Base-by-base conservation (phyloP, 2,113 vertebrate species). In the Larimichthys crocea region DNA sequence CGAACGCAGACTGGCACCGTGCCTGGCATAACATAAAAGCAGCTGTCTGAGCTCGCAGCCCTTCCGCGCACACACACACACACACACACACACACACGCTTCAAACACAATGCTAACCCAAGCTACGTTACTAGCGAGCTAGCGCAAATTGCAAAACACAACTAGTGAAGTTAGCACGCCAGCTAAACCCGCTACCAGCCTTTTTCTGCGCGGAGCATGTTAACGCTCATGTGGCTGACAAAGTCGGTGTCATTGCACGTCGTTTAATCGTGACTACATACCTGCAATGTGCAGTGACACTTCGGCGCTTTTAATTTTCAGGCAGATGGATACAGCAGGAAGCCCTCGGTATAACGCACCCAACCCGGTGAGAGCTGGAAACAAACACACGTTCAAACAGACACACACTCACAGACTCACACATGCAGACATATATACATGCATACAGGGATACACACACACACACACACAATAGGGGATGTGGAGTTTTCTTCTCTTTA, bases 251-350 rank as follows among this genome's bases (percentile, higher is more conserved):
- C 24, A 15, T 6, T 22, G 56, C 67, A 4, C 68, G 57, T 5
- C 3, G 57, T 75, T 40, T 8, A 20, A 57, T 22, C 22, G 55
- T 35, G 63, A 26, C 42, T 20, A 85, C 91, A 17, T 80, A 93
- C 91, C 90, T 82, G 82, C 59, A n/a, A 57, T 26, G 72, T 55
- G 81, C 81, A 9, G 77, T 87, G 90, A 85, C 90, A 86, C 80
- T 35, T 61, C 56, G 40, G 65, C 49, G 81, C 65, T 65, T 60
- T 50, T 53, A 44, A 10, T 61, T 81, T 85, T 72, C 48, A 50
- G 76, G 31, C 69, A 50, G 86, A 86, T 78, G 83, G 87, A 84
- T 89, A 91, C 90, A 91, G 92, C 89, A 91, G 86, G 83, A 91
- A 91, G 86, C 89, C 74, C 84, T 86, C 83, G 31, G 90, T 77